Conservation (phyloP, 2,888 invertebrate species). For the Halictus quadricinctus region DNA sequence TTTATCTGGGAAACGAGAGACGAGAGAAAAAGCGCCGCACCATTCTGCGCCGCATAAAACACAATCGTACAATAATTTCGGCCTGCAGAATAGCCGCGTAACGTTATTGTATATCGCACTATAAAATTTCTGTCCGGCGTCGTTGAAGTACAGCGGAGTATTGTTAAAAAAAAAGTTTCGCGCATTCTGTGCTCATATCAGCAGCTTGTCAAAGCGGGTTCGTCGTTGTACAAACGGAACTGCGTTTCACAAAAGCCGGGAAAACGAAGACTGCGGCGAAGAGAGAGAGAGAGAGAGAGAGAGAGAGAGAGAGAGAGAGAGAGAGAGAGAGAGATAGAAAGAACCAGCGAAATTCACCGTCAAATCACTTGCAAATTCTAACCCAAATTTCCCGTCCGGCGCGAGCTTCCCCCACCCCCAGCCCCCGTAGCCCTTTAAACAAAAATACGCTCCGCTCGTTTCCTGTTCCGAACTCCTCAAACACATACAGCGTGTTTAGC, state of each 20-base stretch:
- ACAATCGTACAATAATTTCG: conserved; percentile 5
- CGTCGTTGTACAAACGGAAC: conserved; percentile 33
- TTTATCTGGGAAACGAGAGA: neutral
- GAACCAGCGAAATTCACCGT: conserved; percentile 10
- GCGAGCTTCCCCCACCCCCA: neutral
- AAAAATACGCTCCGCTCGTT: conserved; percentile 40
- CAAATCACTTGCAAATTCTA: conserved; percentile 49
- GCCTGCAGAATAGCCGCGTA: neutral
- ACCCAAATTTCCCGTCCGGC: conserved; percentile 26
- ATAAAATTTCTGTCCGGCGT: conserved; percentile 6
- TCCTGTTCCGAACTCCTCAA: conserved; percentile 18
- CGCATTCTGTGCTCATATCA: conserved; percentile 30
- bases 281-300: neutral
- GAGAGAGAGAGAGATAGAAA: too few relatives aligned
- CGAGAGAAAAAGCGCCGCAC: neutral
- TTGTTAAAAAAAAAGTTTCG: conserved; percentile 37
- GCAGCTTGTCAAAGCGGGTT: conserved; percentile 41
- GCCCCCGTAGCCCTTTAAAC: conserved; percentile 15
- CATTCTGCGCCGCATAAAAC: neutral
- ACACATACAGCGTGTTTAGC: conserved; percentile 28
- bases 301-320: neutral
- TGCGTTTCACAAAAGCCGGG: conserved; percentile 47
- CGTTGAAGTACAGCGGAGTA: neutral
- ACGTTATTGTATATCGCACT: conserved; percentile 1
- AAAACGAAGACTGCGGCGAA: conserved; percentile 36